A percentile compares a stretch with the other conserved stretches of the same genome.
Conservation (phyloP, 1,140 invertebrate genomes). For the Argopecten irradians region DNA sequence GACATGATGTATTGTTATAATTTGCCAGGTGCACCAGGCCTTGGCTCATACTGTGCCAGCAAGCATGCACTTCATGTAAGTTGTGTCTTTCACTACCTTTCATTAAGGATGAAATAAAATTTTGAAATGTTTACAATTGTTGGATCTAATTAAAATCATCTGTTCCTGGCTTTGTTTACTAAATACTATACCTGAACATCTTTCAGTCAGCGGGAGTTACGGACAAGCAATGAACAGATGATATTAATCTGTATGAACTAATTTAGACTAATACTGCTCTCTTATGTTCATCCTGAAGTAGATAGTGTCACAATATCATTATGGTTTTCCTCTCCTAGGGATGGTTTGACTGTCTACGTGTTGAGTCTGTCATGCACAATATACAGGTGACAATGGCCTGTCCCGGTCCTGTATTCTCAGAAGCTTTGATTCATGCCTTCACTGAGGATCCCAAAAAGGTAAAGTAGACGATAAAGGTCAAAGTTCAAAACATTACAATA, state of each 20-base stretch:
- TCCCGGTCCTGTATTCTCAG: slow-evolving; percentile 60
- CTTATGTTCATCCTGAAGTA: too few species aligned
- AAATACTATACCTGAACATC: too few species aligned
- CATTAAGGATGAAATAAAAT: too few species aligned
- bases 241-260: too few species aligned
- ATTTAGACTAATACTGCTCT: too few species aligned
- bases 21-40: slow-evolving; percentile 82
- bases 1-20: slow-evolving; percentile 32
- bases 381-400: slow-evolving; percentile 58
- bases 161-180: too few species aligned
- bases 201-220: too few species aligned
- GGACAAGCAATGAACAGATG: too few species aligned
- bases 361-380: slow-evolving; percentile 49
- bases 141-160: too few species aligned
- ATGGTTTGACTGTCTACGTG: slow-evolving; percentile 54
- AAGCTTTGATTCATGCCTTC: slow-evolving; percentile 59
- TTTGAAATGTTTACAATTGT: too few species aligned
- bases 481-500: too few species aligned
- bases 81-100: slow-evolving; percentile 37
- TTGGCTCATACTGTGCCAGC: slow-evolving; percentile 86
- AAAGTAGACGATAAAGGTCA: not conserved
- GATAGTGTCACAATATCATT: too few species aligned
- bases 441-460: slow-evolving; percentile 55
- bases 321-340: slow-evolving; percentile 71
- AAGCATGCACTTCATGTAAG: slow-evolving; percentile 90